Percentiles rank a stretch among this genome's conserved stretches.
These are phyloP conservation scores for Ceratina calcarata DNA, from an alignment of 1,140 invertebrate species.

Conservation along the genomic window DNA sequence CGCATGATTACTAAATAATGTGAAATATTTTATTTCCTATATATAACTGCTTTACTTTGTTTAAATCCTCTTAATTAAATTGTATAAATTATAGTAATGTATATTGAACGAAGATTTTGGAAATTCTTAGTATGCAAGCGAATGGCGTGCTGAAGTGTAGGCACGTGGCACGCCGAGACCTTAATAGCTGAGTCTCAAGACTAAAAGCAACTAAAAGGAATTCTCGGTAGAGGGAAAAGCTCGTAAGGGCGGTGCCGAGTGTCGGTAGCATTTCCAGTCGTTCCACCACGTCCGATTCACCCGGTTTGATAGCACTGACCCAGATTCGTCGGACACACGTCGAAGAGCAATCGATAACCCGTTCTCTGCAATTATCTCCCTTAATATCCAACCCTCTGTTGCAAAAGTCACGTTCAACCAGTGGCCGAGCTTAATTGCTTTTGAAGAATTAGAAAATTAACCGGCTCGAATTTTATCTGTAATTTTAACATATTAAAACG, in stretches of 20 bases:
- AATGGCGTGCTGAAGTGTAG: conserved; percentile 20
- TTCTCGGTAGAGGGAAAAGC: conserved; percentile 24
- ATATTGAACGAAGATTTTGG: background rate
- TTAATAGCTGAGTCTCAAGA: conserved; percentile 39
- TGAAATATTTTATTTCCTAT: too few relatives aligned
- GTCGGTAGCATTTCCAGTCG: conserved; percentile 33
- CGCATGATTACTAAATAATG: too few relatives aligned
- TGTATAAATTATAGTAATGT: too few relatives aligned
- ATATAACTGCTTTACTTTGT: too few relatives aligned
- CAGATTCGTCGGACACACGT: conserved; percentile 12
- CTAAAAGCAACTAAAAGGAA: conserved; percentile 30
- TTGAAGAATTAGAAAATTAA: too few relatives aligned
- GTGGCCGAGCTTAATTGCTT: background rate
- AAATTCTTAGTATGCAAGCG: conserved; percentile 16
- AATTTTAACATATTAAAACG: too few relatives aligned
- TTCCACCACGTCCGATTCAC: conserved; percentile 14
- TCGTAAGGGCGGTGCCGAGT: conserved; percentile 4
- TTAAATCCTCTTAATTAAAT: too few relatives aligned
- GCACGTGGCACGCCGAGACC: conserved; percentile 44
- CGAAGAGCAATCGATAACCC: conserved; percentile 21
- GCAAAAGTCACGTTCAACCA: background rate
- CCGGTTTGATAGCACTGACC: conserved; percentile 31
- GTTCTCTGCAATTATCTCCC: conserved; percentile 7
- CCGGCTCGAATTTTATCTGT: too few relatives aligned
- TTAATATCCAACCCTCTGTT: background rate